These are phyloP conservation scores for Folsomia candida DNA, from an alignment of 2,888 invertebrate genomes.

Conservation along the genomic window DNA sequence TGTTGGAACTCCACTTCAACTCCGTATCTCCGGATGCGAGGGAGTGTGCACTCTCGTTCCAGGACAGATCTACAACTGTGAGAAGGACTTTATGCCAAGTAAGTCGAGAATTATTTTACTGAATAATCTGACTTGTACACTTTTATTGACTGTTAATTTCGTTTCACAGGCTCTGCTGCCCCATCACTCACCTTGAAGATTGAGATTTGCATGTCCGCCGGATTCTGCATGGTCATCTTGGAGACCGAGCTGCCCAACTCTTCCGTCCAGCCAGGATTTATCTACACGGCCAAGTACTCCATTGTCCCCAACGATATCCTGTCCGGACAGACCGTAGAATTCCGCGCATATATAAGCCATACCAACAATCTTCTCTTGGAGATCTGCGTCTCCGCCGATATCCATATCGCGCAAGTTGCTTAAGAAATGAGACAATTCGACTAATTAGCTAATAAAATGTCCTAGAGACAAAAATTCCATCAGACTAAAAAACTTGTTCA, in stretches of 20 bases:
- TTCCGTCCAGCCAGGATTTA: background rate
- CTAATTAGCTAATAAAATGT: no score
- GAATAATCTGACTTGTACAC: background rate
- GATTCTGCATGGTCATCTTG: background rate
- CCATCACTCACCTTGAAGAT: background rate
- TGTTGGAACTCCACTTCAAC: background rate
- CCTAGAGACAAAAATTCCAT: no score
- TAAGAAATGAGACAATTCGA: no score
- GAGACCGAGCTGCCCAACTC: background rate
- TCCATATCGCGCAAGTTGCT: no score
- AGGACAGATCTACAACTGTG: background rate
- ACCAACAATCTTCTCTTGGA: background rate
- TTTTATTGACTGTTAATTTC: background rate
- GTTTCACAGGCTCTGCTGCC: background rate
- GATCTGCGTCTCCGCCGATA: background rate
- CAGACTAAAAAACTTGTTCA: no score
- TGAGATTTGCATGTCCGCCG: background rate
- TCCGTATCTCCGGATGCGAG: background rate
- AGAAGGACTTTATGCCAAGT: background rate
- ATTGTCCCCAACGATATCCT: background rate
- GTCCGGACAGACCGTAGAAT: background rate
- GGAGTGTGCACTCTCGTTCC: background rate
- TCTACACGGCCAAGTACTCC: background rate
- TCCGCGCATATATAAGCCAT: background rate
- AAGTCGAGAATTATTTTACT: background rate